A percentile compares a stretch with the other conserved stretches of the same genome.
These are phyloP conservation scores for Thysanoteuthis rhombus DNA, from an alignment of 2,888 invertebrate genomes.

Conservation along the genomic window DNA sequence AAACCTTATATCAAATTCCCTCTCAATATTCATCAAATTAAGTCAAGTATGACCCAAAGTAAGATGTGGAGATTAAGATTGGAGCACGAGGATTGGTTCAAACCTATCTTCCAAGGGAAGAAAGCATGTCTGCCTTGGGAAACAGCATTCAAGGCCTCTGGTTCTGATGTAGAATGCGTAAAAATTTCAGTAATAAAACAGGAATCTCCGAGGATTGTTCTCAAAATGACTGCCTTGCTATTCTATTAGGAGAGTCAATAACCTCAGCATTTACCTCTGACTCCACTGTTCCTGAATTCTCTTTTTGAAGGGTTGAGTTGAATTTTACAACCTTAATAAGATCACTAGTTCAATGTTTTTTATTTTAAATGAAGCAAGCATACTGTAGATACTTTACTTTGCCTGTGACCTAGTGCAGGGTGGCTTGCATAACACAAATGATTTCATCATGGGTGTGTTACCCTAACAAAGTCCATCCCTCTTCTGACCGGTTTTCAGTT, in stretches of 20 bases:
- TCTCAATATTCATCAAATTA: neutral
- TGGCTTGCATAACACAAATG: too few species aligned
- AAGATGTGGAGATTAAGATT: neutral
- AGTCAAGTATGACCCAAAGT: neutral
- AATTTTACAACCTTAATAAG: neutral
- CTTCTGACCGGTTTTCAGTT: too few species aligned
- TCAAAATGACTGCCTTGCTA: neutral
- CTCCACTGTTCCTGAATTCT: too few species aligned
- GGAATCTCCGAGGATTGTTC: too few species aligned
- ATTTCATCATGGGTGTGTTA: too few species aligned
- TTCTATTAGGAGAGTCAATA: neutral
- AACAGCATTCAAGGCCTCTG: neutral
- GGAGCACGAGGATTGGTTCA: neutral
- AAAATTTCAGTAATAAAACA: neutral
- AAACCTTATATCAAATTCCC: neutral
- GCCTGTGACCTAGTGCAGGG: too few species aligned
- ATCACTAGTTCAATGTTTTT: neutral
- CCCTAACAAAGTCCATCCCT: too few species aligned
- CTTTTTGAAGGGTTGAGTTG: neutral
- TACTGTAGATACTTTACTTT: too few species aligned
- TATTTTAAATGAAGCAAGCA: too few species aligned
- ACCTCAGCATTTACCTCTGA: neutral
- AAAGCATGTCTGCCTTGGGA: neutral
- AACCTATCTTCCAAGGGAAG: neutral
- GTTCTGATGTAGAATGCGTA: neutral